Evolutionary conservation across 2,113 vertebrate genomes (phyloP).

Genomic region (Oplegnathus fasciatus): DNA sequence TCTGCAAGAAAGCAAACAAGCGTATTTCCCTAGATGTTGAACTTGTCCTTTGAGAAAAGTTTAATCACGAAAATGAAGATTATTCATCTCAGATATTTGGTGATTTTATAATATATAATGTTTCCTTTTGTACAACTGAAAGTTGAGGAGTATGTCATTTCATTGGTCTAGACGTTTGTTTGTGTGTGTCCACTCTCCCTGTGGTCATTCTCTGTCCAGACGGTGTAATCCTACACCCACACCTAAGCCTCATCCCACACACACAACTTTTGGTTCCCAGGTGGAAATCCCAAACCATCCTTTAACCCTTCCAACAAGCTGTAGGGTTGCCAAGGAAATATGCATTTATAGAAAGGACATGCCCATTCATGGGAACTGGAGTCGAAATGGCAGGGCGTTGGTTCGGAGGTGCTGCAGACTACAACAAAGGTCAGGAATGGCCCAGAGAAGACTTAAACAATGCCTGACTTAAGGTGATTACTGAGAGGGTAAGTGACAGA

Average conservation of each 20-base stretch:
- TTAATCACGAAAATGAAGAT: neutral
- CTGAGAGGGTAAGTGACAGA: conserved; percentile 14
- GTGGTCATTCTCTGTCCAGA: conserved; percentile 64
- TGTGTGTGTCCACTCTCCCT: conserved; percentile 33
- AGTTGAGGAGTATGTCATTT: neutral
- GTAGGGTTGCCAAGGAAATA: conserved; percentile 44
- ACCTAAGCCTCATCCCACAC: conserved; percentile 43
- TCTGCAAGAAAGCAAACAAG: neutral
- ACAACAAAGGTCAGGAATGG: conserved; percentile 51
- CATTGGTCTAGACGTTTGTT: neutral
- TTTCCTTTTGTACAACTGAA: neutral
- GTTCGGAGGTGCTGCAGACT: conserved; percentile 38
- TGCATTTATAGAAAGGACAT: conserved; percentile 25
- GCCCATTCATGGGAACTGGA: conserved; percentile 28
- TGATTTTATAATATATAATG: too few species aligned
- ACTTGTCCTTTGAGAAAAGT: neutral
- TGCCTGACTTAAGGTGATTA: conserved; percentile 61
- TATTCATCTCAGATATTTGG: neutral
- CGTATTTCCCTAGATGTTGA: neutral
- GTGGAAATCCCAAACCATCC: conserved; percentile 48
- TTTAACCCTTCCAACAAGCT: conserved; percentile 20
- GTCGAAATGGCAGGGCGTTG: conserved; percentile 38
- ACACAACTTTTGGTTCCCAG: conserved; percentile 56
- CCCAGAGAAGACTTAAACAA: conserved; percentile 46
- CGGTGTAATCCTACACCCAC: conserved; percentile 61